Evolutionary conservation across 2,113 vertebrate genomes (phyloP).

Genomic region (Manacus vitellinus): DNA sequence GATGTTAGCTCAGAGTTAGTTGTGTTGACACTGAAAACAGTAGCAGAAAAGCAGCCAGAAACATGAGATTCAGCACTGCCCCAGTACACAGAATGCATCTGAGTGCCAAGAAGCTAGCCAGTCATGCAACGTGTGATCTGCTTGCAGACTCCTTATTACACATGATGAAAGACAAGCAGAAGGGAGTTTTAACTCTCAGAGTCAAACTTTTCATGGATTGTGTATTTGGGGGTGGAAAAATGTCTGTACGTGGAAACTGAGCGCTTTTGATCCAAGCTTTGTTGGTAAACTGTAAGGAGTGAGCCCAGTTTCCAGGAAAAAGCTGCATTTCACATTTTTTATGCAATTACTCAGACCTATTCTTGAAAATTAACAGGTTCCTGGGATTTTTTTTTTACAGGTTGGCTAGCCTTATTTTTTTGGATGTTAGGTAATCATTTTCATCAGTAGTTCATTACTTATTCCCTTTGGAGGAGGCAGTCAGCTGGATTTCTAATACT

Average conservation of each 20-base stretch:
- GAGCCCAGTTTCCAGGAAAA: not conserved
- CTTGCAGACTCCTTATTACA: slow-evolving; percentile 33
- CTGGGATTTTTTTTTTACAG: not conserved
- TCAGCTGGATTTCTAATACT: not conserved
- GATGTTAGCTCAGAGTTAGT: not conserved
- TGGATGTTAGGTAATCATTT: not conserved
- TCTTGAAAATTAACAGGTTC: not conserved
- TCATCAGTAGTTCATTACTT: not conserved
- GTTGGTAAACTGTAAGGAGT: not conserved
- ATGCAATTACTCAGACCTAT: not conserved
- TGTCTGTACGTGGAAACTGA: not conserved
- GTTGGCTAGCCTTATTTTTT: not conserved
- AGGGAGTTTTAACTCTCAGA: not conserved
- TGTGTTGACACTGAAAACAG: not conserved
- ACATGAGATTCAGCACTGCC: not conserved
- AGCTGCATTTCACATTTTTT: not conserved
- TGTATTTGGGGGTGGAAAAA: not conserved
- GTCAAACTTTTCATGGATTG: not conserved
- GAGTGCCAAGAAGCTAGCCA: slow-evolving; percentile 19
- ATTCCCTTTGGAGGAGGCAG: not conserved
- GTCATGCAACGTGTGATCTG: slow-evolving; percentile 4
- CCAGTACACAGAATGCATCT: not conserved
- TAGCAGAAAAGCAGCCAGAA: slow-evolving; percentile 34
- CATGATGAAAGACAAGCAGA: not conserved
- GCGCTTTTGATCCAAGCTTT: not conserved